These are phyloP conservation scores for Zeugodacus cucurbitae DNA, from an alignment of 1,140 invertebrate species.

Conservation along the genomic window DNA sequence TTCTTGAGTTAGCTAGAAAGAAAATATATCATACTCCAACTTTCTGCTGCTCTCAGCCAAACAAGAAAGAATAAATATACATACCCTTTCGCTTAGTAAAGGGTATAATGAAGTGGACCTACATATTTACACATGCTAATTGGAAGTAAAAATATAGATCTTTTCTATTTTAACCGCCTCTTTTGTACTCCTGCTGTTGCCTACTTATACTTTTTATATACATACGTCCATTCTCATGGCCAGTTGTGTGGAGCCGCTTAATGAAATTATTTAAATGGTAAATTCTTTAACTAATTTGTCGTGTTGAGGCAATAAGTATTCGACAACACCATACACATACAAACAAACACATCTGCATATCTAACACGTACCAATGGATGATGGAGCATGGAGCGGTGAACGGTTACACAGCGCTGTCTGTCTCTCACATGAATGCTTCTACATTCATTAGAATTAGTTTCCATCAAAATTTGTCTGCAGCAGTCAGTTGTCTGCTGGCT, in stretches of 20 bases:
- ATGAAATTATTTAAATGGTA: slow-evolving; percentile 26
- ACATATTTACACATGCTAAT: too few relatives aligned
- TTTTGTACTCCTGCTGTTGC: neutral
- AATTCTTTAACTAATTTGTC: slow-evolving; percentile 22
- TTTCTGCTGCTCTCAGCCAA: too few relatives aligned
- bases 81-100: too few relatives aligned
- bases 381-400: too few relatives aligned
- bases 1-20: too few relatives aligned
- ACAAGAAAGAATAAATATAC: too few relatives aligned
- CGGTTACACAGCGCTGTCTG: too few relatives aligned
- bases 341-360: neutral
- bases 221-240: neutral
- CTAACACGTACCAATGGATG: neutral
- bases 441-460: neutral
- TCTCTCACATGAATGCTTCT: too few relatives aligned
- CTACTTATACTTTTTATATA: neutral
- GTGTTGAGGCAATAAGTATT: neutral
- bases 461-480: slow-evolving; percentile 41
- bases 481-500: neutral
- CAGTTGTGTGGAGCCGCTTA: neutral
- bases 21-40: too few relatives aligned
- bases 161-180: neutral
- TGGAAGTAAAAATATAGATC: too few relatives aligned
- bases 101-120: too few relatives aligned
- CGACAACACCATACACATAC: neutral